phyloP scores from a whole-genome alignment of 2,113 vertebrate species.

The Prunella himalayana region DNA sequence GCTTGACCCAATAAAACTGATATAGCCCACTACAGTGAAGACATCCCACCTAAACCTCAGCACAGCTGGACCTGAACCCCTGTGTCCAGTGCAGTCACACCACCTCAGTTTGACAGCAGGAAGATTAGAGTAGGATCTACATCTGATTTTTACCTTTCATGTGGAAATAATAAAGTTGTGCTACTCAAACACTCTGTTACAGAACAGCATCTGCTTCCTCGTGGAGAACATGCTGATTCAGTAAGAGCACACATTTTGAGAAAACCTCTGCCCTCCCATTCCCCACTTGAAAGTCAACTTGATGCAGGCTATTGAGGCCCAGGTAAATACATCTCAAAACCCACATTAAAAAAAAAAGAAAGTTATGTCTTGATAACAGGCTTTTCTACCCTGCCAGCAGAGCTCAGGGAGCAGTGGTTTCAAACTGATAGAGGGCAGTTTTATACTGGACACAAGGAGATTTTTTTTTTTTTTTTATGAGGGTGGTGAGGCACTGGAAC shows the following conservation, averaged over 20 bases:
- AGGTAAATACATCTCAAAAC: neutral
- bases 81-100: fast-evolving
- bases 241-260: neutral
- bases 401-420: neutral
- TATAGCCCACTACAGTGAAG: neutral
- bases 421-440: neutral
- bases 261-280: neutral
- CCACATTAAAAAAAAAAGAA: neutral
- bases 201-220: neutral
- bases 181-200: neutral
- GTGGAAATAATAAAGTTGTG: neutral
- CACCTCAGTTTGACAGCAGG: neutral
- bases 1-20: neutral
- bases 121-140: neutral
- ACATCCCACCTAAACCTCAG: neutral
- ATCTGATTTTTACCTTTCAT: neutral
- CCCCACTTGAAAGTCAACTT: neutral
- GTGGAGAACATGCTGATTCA: fast-evolving
- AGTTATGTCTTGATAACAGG: neutral
- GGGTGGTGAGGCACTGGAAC: fast-evolving
- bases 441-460: neutral
- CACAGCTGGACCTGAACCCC: neutral
- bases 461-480: neutral
- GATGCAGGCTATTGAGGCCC: neutral
- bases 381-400: neutral